Base-by-base conservation (phyloP, 2,113 vertebrate genomes). In the Capricornis sumatraensis region DNA sequence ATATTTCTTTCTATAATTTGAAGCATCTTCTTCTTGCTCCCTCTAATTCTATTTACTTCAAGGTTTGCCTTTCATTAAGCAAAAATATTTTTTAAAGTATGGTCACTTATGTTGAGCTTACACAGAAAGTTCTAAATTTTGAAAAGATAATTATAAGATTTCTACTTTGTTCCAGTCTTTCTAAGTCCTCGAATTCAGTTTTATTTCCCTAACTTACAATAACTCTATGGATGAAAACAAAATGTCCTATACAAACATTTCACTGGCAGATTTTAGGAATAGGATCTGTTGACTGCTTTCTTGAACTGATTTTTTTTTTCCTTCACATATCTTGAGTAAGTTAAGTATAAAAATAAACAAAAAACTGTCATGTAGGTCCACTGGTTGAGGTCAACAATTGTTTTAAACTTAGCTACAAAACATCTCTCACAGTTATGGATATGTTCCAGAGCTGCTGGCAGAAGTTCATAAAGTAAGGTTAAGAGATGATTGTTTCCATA, bases 321-420 rank as follows among this genome's bases (percentile, higher is more conserved):
- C 67, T 96, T 97, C 82, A 94, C 12, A 82, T 95, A 96, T 96
- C 28, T 47, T 88, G 87, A 89, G 62, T 76, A 87, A 96, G 95
- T 96, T 92, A 53, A 87, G 85, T 60, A 95, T 45, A 25, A 95
- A 97, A 98, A 97, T 93, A 97, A 96, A 91, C 78, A 94, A 85
- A 87, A 88, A 60, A 57, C 53, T 67, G 28, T 88, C 91, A 50
- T 86, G 96, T 52, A 90, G 50, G 96, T 25, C 40, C 5, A 45
- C 57, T 96, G 81, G 53, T 25, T 96, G 45, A 95, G 92, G 47
- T 21, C 95, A 95, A 93, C 2, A 14, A 94, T 85, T 94, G 88
- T 96, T 95, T 95, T 88, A 91, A 53, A 67, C 15, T 93, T 95
- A 62, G 33, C 67, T 88, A 96, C 55, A 82, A 98, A 97, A 79